phyloP scores from a whole-genome alignment of 2,888 invertebrate species.

The Eupithecia subfuscata region DNA sequence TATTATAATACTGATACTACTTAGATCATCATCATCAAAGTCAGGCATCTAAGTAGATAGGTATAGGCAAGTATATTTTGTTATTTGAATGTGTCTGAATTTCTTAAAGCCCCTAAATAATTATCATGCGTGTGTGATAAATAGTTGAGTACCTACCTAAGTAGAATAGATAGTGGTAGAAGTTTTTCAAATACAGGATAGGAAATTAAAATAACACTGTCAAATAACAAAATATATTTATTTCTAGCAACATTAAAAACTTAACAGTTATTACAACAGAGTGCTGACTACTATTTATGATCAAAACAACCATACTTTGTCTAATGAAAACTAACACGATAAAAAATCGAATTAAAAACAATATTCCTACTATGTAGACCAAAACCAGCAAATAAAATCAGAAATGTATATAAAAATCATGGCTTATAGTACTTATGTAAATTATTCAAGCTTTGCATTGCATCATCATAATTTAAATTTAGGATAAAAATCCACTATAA shows the following conservation, averaged over 20 bases:
- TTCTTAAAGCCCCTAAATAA: neutral
- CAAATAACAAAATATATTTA: conserved; percentile 40
- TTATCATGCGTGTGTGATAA: neutral
- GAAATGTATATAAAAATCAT: neutral
- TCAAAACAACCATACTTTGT: conserved; percentile 18
- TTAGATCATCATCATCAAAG: no score
- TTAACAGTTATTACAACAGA: conserved; percentile 9
- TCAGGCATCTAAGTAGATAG: neutral
- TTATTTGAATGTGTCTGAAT: conserved; percentile 12
- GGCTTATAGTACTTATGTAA: neutral
- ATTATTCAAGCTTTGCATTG: neutral
- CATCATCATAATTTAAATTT: neutral
- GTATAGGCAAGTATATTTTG: neutral
- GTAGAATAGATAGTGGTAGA: neutral
- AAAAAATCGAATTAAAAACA: neutral
- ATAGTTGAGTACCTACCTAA: neutral
- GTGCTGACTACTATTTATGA: neutral
- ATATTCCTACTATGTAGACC: neutral
- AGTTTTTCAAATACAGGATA: neutral
- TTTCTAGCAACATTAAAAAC: conserved; percentile 30
- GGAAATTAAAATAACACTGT: conserved; percentile 28
- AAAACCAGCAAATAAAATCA: neutral
- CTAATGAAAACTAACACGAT: conserved; percentile 7
- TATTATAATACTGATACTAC: no score
- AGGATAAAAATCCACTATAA: neutral